These are phyloP conservation scores for Tympanuchus pallidicinctus DNA, from an alignment of 2,113 vertebrate genomes.

Conservation along the genomic window DNA sequence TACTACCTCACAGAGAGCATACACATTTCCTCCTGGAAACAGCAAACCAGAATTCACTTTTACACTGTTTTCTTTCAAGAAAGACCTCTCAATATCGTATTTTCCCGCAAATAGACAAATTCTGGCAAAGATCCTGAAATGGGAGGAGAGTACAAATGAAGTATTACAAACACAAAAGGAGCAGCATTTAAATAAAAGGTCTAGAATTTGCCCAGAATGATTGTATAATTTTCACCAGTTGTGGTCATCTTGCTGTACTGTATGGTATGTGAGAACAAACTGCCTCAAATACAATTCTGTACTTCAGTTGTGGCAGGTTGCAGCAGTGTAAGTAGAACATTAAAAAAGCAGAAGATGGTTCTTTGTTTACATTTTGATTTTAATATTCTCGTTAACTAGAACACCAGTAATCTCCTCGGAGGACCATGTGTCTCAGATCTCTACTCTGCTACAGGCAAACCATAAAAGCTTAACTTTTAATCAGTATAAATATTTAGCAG, in stretches of 20 bases:
- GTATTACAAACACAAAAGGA: not conserved
- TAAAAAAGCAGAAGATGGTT: not conserved
- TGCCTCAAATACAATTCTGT: not conserved
- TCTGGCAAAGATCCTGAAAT: not conserved
- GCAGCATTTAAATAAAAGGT: not conserved
- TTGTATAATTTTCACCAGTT: not conserved
- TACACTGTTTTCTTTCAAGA: not conserved
- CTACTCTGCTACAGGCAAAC: not conserved
- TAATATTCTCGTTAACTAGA: not conserved
- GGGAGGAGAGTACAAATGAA: not conserved
- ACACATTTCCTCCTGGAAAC: not conserved
- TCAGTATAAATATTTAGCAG: not conserved
- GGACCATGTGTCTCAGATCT: not conserved
- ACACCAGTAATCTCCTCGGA: not conserved
- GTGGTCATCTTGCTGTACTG: not conserved
- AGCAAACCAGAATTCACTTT: not conserved
- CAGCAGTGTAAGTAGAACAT: not conserved
- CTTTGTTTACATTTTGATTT: not conserved
- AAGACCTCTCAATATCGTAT: not conserved
- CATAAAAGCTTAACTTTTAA: not conserved
- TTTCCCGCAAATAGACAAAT: constrained; percentile 5
- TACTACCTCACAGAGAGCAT: not conserved
- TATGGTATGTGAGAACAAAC: not conserved
- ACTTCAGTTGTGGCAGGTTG: not conserved
- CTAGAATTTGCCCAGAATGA: not conserved